phyloP scores from a whole-genome alignment of 2,797 vertebrate species.

The Aplochiton taeniatus region DNA sequence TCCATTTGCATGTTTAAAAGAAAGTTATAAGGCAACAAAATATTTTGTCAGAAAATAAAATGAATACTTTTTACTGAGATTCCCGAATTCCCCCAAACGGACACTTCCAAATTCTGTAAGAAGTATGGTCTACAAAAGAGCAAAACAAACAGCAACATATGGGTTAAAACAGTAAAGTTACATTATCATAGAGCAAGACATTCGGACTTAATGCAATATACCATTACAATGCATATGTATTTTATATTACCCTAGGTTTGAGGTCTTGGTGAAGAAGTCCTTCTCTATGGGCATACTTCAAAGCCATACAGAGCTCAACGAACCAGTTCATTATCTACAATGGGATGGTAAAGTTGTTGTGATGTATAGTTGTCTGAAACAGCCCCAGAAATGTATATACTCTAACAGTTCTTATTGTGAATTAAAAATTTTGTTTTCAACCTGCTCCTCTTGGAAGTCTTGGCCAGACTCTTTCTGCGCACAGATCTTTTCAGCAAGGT shows the following conservation, averaged over 20 bases:
- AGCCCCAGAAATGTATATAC: no score
- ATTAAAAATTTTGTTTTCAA: slow-evolving; percentile 38
- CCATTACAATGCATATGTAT: no score
- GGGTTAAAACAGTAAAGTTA: background rate
- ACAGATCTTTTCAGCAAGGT: slow-evolving; percentile 82
- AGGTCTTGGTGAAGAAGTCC: slow-evolving; percentile 84
- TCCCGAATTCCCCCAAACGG: slow-evolving; percentile 11
- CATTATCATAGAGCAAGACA: no score
- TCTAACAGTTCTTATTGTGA: background rate
- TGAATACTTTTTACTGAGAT: slow-evolving; percentile 13
- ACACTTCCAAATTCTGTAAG: slow-evolving; percentile 12
- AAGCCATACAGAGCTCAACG: slow-evolving; percentile 82
- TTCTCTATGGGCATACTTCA: slow-evolving; percentile 82
- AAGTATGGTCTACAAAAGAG: slow-evolving; percentile 10
- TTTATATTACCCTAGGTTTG: slow-evolving; percentile 77
- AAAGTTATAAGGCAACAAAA: no score
- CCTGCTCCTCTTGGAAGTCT: slow-evolving; percentile 82
- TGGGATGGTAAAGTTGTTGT: no score
- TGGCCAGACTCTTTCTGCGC: slow-evolving; percentile 72
- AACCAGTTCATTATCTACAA: slow-evolving; percentile 83
- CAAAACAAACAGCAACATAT: background rate
- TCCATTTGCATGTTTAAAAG: no score
- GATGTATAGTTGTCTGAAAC: no score
- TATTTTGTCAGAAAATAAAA: no score
- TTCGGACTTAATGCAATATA: no score